A percentile compares a stretch with the other conserved stretches of the same genome.
Conservation (phyloP, 53 echinoderm and acorn worm species). For the Paracentrotus lividus region DNA sequence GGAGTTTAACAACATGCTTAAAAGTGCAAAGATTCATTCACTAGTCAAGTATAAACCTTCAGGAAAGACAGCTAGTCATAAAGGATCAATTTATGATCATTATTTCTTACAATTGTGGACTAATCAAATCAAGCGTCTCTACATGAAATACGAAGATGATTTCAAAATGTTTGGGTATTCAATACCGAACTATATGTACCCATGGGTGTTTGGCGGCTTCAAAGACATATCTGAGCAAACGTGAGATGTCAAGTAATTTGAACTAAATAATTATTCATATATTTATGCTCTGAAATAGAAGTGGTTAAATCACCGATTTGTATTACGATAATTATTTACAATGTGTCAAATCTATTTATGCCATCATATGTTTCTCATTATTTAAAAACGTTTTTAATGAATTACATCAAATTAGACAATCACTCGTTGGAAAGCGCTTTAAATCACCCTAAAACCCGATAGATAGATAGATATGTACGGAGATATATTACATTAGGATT, state of each 20-base stretch:
- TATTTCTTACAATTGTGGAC: constrained; percentile 60
- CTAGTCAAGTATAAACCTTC: constrained; percentile 24
- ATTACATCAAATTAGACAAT: neutral
- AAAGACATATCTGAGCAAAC: neutral
- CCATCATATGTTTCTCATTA: neutral
- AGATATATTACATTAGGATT: no score
- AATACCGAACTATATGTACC: constrained; percentile 44
- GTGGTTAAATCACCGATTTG: neutral
- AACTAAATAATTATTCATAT: neutral
- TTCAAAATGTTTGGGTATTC: constrained; percentile 39
- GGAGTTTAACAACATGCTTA: constrained; percentile 57
- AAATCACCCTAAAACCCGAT: no score
- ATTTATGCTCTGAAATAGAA: constrained; percentile 14
- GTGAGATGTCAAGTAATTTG: neutral
- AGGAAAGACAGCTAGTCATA: neutral
- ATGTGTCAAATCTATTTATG: neutral
- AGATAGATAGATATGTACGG: no score
- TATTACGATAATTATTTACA: neutral
- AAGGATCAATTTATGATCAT: constrained; percentile 33
- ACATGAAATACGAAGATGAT: constrained; percentile 27
- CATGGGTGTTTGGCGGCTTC: constrained; percentile 47
- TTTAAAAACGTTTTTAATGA: no score
- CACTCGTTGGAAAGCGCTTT: neutral
- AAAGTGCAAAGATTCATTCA: neutral
- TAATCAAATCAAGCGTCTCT: constrained; percentile 21